Percentiles rank a stretch among this genome's conserved stretches.
phyloP scores from a whole-genome alignment of 2,113 vertebrate genomes.

The Bos javanicus region DNA sequence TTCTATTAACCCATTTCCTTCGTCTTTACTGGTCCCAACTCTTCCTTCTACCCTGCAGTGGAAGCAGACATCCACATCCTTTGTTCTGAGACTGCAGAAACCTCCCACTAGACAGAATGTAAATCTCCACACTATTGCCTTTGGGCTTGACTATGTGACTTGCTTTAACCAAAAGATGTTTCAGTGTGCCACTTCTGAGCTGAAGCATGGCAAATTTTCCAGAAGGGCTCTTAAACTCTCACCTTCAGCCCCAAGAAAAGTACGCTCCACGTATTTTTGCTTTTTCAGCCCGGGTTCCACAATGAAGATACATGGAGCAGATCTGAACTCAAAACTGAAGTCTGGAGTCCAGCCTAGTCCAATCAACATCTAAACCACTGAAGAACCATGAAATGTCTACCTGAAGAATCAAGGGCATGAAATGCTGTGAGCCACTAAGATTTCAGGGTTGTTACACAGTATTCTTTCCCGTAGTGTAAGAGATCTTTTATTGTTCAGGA shows the following conservation, averaged over 20 bases:
- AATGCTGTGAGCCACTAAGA: not conserved
- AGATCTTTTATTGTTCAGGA: not conserved
- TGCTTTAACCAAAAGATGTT: not conserved
- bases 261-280: not conserved
- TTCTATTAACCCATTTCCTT: not conserved
- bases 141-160: not conserved
- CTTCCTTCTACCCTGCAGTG: not conserved
- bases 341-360: not conserved
- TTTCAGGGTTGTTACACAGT: not conserved
- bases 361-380: not conserved
- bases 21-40: not conserved
- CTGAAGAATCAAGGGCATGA: not conserved
- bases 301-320: not conserved
- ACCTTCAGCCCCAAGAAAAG: not conserved
- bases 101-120: not conserved
- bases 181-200: not conserved
- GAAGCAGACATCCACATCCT: not conserved
- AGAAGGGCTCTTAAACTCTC: not conserved
- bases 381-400: not conserved
- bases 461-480: not conserved
- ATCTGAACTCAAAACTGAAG: not conserved
- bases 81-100: not conserved
- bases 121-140: not conserved
- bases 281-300: not conserved
- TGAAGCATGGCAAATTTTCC: not conserved